Evolutionary conservation across 2,888 invertebrate genomes (phyloP).

Genomic region (Cenopis cana): DNA sequence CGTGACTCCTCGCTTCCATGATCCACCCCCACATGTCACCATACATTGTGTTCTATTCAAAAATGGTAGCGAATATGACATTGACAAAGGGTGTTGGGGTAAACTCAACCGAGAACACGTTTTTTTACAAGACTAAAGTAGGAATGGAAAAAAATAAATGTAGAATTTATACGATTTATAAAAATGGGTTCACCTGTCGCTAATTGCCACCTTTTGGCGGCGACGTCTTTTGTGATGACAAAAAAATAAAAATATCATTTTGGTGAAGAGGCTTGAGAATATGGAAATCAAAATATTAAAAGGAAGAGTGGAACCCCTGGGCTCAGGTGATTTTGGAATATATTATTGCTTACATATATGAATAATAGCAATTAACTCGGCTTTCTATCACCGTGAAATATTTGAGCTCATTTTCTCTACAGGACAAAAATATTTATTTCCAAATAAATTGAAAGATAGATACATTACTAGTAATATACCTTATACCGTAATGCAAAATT

Average conservation of each 20-base stretch:
- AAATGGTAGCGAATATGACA: slow-evolving; percentile 79
- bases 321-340: slow-evolving; percentile 37
- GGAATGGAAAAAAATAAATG: slow-evolving; percentile 63
- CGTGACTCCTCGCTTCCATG: slow-evolving; percentile 65
- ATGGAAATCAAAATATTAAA: slow-evolving; percentile 44
- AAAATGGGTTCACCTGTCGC: slow-evolving; percentile 79
- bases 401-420: slow-evolving; percentile 9
- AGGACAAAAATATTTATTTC: not conserved
- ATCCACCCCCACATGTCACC: slow-evolving; percentile 76
- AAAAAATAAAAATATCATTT: slow-evolving; percentile 54
- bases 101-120: slow-evolving; percentile 70
- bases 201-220: slow-evolving; percentile 84
- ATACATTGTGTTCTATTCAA: slow-evolving; percentile 68
- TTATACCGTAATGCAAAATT: not conserved
- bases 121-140: slow-evolving; percentile 53
- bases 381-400: slow-evolving; percentile 30
- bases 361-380: slow-evolving; percentile 43
- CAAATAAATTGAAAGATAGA: not conserved
- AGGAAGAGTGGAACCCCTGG: slow-evolving; percentile 45
- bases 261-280: slow-evolving; percentile 43
- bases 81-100: slow-evolving; percentile 80
- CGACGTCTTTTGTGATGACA: slow-evolving; percentile 64
- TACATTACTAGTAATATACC: not conserved
- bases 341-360: slow-evolving; percentile 36
- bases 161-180: slow-evolving; percentile 72